Conservation (phyloP, 1,140 invertebrate genomes). For the Drosophila azteca region DNA sequence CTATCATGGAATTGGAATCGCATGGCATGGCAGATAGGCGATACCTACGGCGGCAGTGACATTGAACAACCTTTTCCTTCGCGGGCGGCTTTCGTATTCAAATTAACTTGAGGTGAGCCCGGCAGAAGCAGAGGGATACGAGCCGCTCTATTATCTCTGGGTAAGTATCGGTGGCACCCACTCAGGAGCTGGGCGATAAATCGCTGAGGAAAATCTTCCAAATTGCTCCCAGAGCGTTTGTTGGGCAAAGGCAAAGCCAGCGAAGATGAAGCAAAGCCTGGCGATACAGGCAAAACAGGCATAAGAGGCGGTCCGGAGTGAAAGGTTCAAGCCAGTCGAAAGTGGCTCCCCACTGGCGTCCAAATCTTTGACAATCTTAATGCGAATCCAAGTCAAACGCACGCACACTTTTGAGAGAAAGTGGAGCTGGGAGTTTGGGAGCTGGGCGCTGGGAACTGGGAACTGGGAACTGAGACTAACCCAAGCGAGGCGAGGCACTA, state of each 20-base stretch:
- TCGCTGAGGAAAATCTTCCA: slow-evolving; percentile 68
- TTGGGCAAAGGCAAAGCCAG: too few species aligned
- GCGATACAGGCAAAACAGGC: slow-evolving; percentile 11
- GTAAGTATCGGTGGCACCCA: slow-evolving; percentile 67
- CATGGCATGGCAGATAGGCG: slow-evolving; percentile 23
- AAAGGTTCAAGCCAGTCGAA: slow-evolving; percentile 29
- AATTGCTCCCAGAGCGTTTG: slow-evolving; percentile 72
- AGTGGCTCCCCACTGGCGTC: slow-evolving; percentile 48
- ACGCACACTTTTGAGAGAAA: slow-evolving; percentile 23
- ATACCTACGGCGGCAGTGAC: slow-evolving; percentile 25
- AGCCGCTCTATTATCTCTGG: slow-evolving; percentile 47
- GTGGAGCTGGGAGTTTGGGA: slow-evolving; percentile 3
- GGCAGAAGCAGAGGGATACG: background rate
- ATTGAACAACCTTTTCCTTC: slow-evolving; percentile 62
- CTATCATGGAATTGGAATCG: slow-evolving; percentile 73
- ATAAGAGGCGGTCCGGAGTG: slow-evolving; percentile 42
- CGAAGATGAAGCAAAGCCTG: too few species aligned
- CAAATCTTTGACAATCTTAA: slow-evolving; percentile 80
- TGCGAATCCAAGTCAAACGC: slow-evolving; percentile 57
- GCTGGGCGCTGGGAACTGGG: too few species aligned
- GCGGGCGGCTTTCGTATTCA: slow-evolving; percentile 55
- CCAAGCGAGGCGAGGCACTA: slow-evolving; percentile 57
- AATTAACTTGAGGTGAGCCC: slow-evolving; percentile 53
- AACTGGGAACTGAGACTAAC: slow-evolving; percentile 24
- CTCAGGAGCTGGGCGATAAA: slow-evolving; percentile 66